Base-by-base conservation (phyloP, 1,140 invertebrate species). In the Drosophila saltans region DNA sequence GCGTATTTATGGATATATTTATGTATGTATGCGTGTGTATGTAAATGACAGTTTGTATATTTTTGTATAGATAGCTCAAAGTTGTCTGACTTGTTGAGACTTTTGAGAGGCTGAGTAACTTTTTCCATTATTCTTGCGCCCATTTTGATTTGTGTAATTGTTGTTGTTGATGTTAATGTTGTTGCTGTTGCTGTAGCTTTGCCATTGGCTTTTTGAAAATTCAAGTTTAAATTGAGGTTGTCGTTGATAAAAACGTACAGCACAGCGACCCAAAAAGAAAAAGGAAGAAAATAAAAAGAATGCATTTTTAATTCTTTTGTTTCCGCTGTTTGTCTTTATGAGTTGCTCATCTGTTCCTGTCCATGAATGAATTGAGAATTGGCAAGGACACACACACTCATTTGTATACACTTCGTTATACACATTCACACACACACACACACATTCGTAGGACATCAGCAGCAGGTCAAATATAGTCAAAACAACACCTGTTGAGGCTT, bases 121-220 rank as follows among this genome's bases (percentile, higher is more conserved):
- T 75, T 80, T 78, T 78, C 80, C 84, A 88, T 88, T 89, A 88
- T 88, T 89, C 84, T 89, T 78, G 80, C 85, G 84, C 77, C 85
- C 84, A 89, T 88, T 88, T 88, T 90, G 84, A 89, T 88, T 88
- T 80, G 55, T 69, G 66, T 80, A 79, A 59, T 78, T 84, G 66
- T 81, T 81, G 69, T 62, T 62, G 45, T 67, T 61, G 26, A 39
- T 75, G 39, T 43, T 65, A 11, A 24, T 43, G 56, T 58, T 66
- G 45, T 39, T 66, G 45, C 66, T 70, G 66, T 69, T 80, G 64
- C 55, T 84, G 78, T 70, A 76, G 80, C 80, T 81, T 80, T 88
- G 78, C 75, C 84, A 89, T 88, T 88, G 80, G 80, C 80, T 89
- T 88, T 90, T 78, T 65, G 43, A 68, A 60, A 82, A 74, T 69